Percentiles rank a stretch among this genome's conserved stretches.
Conservation (phyloP, 2,888 invertebrate genomes). For the Epinotia bilunana region DNA sequence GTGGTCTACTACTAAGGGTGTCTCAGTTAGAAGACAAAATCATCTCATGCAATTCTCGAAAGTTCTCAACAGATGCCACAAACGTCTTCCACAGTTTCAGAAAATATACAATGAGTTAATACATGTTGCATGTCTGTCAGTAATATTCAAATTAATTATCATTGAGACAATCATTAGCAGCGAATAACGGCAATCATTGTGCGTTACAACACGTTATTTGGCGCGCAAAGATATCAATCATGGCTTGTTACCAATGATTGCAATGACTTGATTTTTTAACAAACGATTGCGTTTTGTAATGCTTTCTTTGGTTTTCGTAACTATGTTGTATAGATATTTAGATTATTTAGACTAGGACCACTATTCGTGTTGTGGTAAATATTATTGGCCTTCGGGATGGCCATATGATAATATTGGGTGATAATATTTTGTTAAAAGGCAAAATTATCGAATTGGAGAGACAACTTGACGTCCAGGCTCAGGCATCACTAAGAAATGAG, state of each 20-base stretch:
- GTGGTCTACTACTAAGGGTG: too few species aligned
- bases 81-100: not conserved
- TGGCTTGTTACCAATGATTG: slow-evolving; percentile 33
- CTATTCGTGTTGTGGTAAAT: too few species aligned
- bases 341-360: too few species aligned
- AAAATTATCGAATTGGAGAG: not conserved
- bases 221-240: slow-evolving; percentile 38
- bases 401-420: too few species aligned
- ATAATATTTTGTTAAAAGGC: not conserved
- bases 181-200: slow-evolving; percentile 2
- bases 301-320: slow-evolving; percentile 15
- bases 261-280: slow-evolving; percentile 11
- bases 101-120: not conserved
- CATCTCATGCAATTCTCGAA: not conserved
- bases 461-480: slow-evolving; percentile 1
- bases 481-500: slow-evolving; percentile 2
- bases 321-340: not conserved
- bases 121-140: slow-evolving; percentile 18
- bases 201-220: slow-evolving; percentile 33
- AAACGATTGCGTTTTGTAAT: slow-evolving; percentile 18
- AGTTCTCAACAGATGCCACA: not conserved
- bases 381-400: too few species aligned
- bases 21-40: too few species aligned
- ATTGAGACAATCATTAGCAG: slow-evolving; percentile 15
- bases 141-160: slow-evolving; percentile 18